Conservation (phyloP, 2,113 vertebrate species). For the Murina feae region DNA sequence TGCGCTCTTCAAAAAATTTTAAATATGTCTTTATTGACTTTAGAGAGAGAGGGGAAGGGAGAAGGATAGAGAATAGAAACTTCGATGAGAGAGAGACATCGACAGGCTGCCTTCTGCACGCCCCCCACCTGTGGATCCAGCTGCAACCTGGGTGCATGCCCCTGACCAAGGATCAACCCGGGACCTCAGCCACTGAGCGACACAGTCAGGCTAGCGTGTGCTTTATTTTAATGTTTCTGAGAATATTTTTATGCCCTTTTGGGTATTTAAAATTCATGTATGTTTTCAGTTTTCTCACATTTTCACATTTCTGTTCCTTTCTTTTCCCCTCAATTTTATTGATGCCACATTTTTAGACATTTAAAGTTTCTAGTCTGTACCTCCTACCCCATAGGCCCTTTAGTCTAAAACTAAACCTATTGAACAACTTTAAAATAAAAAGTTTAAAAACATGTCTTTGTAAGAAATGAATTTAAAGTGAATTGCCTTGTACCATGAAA, state of each 20-base stretch:
- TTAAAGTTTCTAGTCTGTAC: neutral
- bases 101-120: too few relatives aligned
- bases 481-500: neutral
- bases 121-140: too few relatives aligned
- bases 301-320: neutral
- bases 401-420: neutral
- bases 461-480: neutral
- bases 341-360: neutral
- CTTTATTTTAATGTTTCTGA: neutral
- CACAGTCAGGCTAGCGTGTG: too few relatives aligned
- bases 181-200: too few relatives aligned
- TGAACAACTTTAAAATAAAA: slow-evolving; percentile 1
- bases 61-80: too few relatives aligned
- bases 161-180: too few relatives aligned
- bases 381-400: neutral
- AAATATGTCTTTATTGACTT: too few relatives aligned
- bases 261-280: neutral
- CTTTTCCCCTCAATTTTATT: neutral
- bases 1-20: neutral
- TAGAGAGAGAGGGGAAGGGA: too few relatives aligned
- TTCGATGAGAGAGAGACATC: too few relatives aligned
- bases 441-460: neutral
- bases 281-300: neutral
- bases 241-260: neutral
- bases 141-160: too few relatives aligned